Conservation (phyloP, 35 echinoderm and acorn worm genomes). For the Eucidaris tribuloides region DNA sequence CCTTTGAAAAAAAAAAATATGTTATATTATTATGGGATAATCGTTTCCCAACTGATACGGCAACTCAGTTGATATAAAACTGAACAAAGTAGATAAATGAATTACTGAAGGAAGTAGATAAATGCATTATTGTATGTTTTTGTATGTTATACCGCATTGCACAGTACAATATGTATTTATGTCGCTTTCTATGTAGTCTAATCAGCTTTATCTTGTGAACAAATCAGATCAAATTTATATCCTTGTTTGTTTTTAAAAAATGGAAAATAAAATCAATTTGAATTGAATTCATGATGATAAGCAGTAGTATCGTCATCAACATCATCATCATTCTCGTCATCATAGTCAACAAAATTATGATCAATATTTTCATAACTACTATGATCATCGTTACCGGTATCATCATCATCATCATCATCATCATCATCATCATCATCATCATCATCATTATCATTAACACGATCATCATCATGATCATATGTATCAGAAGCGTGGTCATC, state of each 20-base stretch:
- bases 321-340: not conserved
- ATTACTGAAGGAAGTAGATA: too few relatives aligned
- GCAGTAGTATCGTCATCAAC: not conserved
- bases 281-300: not conserved
- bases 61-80: not conserved
- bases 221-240: not conserved
- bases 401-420: constrained; percentile 30
- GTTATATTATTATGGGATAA: too few relatives aligned
- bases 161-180: not conserved
- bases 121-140: too few relatives aligned
- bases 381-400: not conserved
- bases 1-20: constrained; percentile 19
- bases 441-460: not conserved
- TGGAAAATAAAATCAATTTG: not conserved
- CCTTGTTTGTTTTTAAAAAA: not conserved
- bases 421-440: not conserved
- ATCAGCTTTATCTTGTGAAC: not conserved
- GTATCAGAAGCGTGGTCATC: not conserved
- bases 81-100: not conserved
- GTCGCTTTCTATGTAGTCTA: not conserved
- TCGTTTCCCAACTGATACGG: not conserved
- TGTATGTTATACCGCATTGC: too few relatives aligned
- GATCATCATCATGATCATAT: not conserved
- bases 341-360: not conserved
- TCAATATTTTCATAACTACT: not conserved